These are phyloP conservation scores for Aegithalos caudatus DNA, from an alignment of 2,113 vertebrate genomes.

Conservation along the genomic window DNA sequence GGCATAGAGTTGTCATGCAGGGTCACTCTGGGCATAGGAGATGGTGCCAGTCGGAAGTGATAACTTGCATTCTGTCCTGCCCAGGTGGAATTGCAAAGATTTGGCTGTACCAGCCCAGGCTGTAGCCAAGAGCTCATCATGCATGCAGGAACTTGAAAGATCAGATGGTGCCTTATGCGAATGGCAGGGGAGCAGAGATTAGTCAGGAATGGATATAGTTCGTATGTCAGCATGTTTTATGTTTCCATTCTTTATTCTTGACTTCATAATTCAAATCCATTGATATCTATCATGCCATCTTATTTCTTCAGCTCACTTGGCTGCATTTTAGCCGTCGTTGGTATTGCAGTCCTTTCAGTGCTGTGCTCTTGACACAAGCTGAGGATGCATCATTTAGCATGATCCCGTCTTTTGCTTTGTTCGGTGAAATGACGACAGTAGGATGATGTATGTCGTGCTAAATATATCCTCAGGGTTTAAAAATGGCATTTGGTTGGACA, in stretches of 20 bases:
- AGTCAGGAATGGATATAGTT: neutral
- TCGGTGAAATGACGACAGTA: slow-evolving; percentile 22
- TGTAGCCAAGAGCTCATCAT: slow-evolving; percentile 45
- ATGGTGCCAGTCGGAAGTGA: slow-evolving; percentile 50
- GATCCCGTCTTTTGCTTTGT: slow-evolving; percentile 25
- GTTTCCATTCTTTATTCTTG: slow-evolving; percentile 15
- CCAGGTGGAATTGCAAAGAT: slow-evolving; percentile 40
- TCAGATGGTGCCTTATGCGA: slow-evolving; percentile 47
- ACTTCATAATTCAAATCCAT: neutral
- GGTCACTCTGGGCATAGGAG: slow-evolving; percentile 38
- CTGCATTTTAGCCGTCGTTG: neutral
- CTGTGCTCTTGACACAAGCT: neutral
- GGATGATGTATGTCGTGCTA: slow-evolving; percentile 51
- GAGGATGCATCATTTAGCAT: slow-evolving; percentile 39
- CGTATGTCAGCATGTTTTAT: neutral
- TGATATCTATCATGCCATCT: neutral
- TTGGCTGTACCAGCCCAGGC: slow-evolving; percentile 14
- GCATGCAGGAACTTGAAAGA: slow-evolving; percentile 29
- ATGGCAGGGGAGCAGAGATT: slow-evolving; percentile 19
- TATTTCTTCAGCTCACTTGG: neutral
- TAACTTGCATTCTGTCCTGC: slow-evolving; percentile 60
- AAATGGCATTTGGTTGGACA: slow-evolving; percentile 61
- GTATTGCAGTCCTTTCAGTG: neutral
- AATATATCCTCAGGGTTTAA: slow-evolving; percentile 49
- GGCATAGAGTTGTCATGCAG: slow-evolving; percentile 14